Evolutionary conservation across 2,888 invertebrate genomes (phyloP).

Genomic region (Acanthosepion esculentum): DNA sequence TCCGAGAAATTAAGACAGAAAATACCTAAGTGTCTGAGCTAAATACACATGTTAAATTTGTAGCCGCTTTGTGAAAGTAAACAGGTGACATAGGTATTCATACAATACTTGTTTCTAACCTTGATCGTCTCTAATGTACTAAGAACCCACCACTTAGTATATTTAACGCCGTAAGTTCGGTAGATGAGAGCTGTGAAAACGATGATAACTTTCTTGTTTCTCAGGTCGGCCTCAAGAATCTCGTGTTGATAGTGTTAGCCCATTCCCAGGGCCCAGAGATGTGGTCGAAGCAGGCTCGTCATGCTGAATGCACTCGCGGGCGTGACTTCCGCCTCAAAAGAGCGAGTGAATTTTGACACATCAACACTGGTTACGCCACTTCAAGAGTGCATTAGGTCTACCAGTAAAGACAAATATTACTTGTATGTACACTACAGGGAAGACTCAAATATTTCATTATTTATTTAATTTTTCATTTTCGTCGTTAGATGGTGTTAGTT

Average conservation of each 20-base stretch:
- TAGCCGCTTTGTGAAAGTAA: too few relatives aligned
- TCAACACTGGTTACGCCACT: not conserved
- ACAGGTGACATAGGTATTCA: too few relatives aligned
- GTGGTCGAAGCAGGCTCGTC: not conserved
- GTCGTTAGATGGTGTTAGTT: too few relatives aligned
- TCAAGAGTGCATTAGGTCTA: not conserved
- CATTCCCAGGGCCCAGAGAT: not conserved
- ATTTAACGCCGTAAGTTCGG: not conserved
- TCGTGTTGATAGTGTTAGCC: not conserved
- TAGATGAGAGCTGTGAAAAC: not conserved
- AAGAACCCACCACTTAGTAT: not conserved
- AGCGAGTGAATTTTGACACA: not conserved
- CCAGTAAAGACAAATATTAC: not conserved
- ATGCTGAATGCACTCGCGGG: not conserved
- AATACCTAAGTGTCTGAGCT: too few relatives aligned
- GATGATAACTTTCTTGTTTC: not conserved
- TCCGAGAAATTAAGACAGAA: too few relatives aligned
- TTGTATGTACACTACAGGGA: not conserved
- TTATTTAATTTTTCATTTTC: too few relatives aligned
- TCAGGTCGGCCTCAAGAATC: not conserved
- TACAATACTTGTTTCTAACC: not conserved
- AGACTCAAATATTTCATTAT: not conserved
- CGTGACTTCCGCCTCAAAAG: not conserved
- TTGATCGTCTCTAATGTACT: not conserved
- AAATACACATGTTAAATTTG: too few relatives aligned